Evolutionary conservation across 2,113 vertebrate species (phyloP), one percentile per base, ranked within the genome.

Genomic region (Bungarus multicinctus): DNA sequence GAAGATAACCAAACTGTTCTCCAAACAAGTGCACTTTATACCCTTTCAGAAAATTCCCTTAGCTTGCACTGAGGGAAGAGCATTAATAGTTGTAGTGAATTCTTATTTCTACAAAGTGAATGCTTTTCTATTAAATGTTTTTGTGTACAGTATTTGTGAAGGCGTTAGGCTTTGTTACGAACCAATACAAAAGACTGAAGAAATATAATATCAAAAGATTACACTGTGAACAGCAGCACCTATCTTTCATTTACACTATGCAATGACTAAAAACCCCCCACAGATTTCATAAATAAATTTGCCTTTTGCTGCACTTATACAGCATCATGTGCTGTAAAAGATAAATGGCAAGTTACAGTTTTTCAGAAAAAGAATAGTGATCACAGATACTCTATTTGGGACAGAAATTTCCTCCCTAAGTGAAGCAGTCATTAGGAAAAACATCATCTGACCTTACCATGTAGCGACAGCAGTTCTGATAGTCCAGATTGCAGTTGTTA

Each of bases 71-170:
- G 47, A 47, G 47, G 18, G 92, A 52, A 47, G 64, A 1, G 50
- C 25, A 54, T 89, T 53, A 53, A 30, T 88, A 60, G 86, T 12
- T 25, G 11, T 39, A 14, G 88, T 58, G 88, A 89, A 89, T 39
- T 85, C 45, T 93, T 74, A 16, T 87, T 30, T 57, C 55, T 27
- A 86, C 27, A 91, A 94, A 93, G 2, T 22, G 25, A 43, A 4
- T 39, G 47, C 4, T 89, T 89, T 87, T 91, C 30, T 95, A 90
- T 85, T 85, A 90, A 90, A 94, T 50, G 23, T 94, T 91, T 94
- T 90, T 92, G 23, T 91, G 55, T 85, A 9, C n/a, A 5, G 14
- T 23, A 54, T 57, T 85, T 3, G 39, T 58, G 74, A 45, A 86
- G 20, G 25, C 18, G 50, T 25, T 60, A 47, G 39, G 30, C 57